A percentile compares a stretch with the other conserved stretches of the same genome.
Conservation (phyloP, 2,113 vertebrate species). For the Orthonyx spaldingii region DNA sequence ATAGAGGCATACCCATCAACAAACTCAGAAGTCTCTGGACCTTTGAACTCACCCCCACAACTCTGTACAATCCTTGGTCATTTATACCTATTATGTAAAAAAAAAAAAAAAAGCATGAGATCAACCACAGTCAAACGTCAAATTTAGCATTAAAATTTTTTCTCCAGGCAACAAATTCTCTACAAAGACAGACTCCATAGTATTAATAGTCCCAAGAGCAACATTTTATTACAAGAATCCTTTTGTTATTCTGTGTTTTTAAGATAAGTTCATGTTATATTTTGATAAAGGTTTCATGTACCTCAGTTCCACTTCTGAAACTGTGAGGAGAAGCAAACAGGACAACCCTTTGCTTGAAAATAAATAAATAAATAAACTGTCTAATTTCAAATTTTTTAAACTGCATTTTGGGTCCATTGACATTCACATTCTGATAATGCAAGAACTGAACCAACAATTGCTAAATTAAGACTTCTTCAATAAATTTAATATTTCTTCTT, state of each 20-base stretch:
- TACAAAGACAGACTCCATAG: not conserved
- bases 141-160: not conserved
- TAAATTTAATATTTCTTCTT: not conserved
- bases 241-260: not conserved
- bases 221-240: not conserved
- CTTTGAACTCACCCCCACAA: conserved; percentile 97
- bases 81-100: conserved; percentile 83
- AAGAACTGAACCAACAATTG: not conserved
- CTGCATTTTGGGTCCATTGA: not conserved
- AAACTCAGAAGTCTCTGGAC: conserved; percentile 95
- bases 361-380: not conserved
- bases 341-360: not conserved
- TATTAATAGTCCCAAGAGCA: not conserved
- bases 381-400: not conserved
- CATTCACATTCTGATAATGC: not conserved
- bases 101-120: not conserved
- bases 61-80: conserved; percentile 96
- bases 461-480: not conserved
- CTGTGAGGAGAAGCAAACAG: not conserved
- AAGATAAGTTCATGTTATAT: not conserved
- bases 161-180: not conserved
- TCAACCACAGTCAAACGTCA: not conserved
- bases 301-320: not conserved
- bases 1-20: conserved; percentile 89
- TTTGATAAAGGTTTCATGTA: not conserved